phyloP scores from a whole-genome alignment of 2,113 vertebrate species.

The Coturnix japonica region DNA sequence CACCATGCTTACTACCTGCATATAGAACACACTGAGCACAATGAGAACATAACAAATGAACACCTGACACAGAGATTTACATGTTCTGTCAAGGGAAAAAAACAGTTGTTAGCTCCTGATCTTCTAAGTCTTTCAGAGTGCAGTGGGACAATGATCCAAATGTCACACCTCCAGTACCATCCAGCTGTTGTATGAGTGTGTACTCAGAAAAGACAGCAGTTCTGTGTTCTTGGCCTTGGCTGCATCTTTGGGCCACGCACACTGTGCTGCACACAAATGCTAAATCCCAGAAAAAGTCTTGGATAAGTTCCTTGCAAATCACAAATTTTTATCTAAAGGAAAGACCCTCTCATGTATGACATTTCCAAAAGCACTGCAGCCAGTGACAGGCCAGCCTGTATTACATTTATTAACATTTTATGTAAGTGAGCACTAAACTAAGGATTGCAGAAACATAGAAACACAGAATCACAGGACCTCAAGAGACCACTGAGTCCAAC shows the following conservation, averaged over 20 bases:
- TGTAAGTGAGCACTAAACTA: slow-evolving; percentile 1
- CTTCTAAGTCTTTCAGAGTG: neutral
- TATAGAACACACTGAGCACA: neutral
- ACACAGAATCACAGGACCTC: too few species aligned
- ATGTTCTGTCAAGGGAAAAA: neutral
- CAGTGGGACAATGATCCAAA: neutral
- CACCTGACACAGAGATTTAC: neutral
- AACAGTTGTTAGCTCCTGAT: neutral
- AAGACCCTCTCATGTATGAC: neutral
- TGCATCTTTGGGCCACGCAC: neutral
- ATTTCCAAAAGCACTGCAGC: neutral
- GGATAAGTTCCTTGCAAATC: neutral
- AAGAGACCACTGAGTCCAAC: too few species aligned
- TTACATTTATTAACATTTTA: slow-evolving; percentile 16
- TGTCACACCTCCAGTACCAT: neutral
- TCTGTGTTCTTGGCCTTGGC: neutral
- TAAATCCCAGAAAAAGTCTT: neutral
- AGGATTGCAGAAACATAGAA: neutral
- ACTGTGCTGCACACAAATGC: neutral
- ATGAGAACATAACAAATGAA: neutral
- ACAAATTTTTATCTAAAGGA: neutral
- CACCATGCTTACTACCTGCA: neutral
- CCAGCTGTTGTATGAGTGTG: fast-evolving
- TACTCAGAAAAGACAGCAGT: neutral
- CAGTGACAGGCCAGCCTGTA: neutral